phyloP scores from a whole-genome alignment of 1,140 invertebrate species.

The Lineus longissimus region DNA sequence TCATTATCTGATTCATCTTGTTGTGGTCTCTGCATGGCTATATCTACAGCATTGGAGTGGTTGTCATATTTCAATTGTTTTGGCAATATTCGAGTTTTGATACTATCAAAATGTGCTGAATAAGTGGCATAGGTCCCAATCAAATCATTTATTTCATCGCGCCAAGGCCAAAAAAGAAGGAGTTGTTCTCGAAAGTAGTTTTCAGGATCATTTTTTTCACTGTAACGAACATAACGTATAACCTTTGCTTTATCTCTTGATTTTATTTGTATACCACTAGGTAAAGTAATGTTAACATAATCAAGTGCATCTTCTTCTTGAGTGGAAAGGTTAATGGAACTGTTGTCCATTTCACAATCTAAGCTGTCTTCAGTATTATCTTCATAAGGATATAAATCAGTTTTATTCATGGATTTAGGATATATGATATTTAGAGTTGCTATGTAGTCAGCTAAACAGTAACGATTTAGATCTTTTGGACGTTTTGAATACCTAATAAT shows the following conservation, averaged over 20 bases:
- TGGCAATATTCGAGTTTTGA: background rate
- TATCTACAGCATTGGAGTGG: background rate
- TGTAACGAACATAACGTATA: conserved; percentile 18
- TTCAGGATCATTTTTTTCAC: conserved; percentile 14
- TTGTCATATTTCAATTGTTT: background rate
- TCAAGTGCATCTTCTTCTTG: background rate
- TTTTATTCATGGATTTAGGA: conserved; percentile 1
- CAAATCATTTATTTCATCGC: conserved; percentile 12
- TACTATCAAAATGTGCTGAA: background rate
- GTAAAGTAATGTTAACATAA: background rate
- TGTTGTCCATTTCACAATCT: conserved; percentile 3
- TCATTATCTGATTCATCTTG: conserved; percentile 10
- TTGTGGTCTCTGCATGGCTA: background rate
- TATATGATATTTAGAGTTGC: background rate
- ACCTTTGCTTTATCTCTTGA: background rate
- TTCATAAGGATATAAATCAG: background rate
- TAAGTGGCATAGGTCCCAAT: background rate
- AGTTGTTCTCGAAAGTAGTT: conserved; percentile 18
- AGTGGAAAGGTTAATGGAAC: background rate
- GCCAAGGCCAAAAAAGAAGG: conserved; percentile 14
- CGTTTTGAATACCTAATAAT: background rate
- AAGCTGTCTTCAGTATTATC: conserved; percentile 2
- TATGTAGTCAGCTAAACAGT: conserved; percentile 1
- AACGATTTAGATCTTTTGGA: background rate
- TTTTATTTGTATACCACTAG: background rate